Evolutionary conservation across 2,888 invertebrate genomes (phyloP).

Genomic region (Scaptomyza reducta): DNA sequence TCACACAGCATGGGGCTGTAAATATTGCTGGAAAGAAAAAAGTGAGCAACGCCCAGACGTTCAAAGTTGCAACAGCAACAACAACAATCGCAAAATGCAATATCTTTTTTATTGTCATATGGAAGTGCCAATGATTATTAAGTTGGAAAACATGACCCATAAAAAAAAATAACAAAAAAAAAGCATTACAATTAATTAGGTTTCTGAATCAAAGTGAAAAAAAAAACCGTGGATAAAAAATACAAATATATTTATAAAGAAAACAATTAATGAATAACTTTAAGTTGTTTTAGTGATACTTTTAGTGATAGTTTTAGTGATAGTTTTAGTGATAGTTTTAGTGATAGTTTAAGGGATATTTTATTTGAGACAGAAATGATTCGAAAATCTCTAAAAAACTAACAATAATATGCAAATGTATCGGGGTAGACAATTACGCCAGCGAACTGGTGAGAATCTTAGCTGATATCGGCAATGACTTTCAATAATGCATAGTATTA

Average conservation of each 20-base stretch:
- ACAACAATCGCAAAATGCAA: conserved; percentile 14
- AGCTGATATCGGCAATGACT: neutral
- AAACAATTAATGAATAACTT: no score
- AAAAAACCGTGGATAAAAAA: neutral
- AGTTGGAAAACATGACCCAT: conserved; percentile 41
- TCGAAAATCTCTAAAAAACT: neutral
- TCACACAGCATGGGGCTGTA: conserved; percentile 34
- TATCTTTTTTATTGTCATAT: conserved; percentile 42
- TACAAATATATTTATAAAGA: neutral
- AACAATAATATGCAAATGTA: no score
- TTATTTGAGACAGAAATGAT: neutral
- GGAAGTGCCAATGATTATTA: conserved; percentile 46
- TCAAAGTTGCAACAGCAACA: conserved; percentile 22
- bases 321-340: no score
- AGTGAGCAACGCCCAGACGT: conserved; percentile 25
- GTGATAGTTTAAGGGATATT: no score
- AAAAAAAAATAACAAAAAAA: conserved; percentile 15
- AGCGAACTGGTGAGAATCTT: neutral
- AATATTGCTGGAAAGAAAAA: no score
- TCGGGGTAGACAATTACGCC: neutral
- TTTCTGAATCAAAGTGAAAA: conserved; percentile 25
- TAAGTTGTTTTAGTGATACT: no score
- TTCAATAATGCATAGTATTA: conserved; percentile 6
- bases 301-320: no score
- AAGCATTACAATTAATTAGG: conserved; percentile 42